Percentiles rank a stretch among this genome's conserved stretches.
These are phyloP conservation scores for Synaphobranchus kaupii DNA, from an alignment of 2,797 vertebrate species.

Conservation along the genomic window DNA sequence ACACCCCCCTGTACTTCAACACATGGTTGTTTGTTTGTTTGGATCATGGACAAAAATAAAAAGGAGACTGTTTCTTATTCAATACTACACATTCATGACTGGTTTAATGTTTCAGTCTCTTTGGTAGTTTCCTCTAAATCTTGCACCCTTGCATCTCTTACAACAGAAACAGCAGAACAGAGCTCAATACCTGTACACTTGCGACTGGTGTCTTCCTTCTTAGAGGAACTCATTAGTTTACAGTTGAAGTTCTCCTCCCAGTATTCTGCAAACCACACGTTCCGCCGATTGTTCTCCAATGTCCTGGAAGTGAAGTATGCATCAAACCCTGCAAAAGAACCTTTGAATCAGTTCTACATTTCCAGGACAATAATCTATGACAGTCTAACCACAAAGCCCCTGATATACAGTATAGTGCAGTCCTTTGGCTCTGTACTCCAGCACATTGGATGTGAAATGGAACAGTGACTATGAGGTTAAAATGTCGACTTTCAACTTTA, in stretches of 20 bases:
- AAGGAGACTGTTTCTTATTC: too few relatives aligned
- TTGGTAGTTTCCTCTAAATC: not conserved
- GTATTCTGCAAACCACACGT: constrained; percentile 96
- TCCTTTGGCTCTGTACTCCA: too few relatives aligned
- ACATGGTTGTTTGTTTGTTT: not conserved
- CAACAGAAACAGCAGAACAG: not conserved
- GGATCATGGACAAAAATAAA: not conserved
- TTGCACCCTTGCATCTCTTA: not conserved
- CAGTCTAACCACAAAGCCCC: not conserved
- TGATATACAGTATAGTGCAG: not conserved
- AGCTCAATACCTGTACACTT: constrained; percentile 87
- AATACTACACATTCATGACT: not conserved
- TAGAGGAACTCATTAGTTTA: constrained; percentile 92
- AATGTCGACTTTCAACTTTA: too few relatives aligned
- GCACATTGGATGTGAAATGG: not conserved
- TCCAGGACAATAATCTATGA: not conserved
- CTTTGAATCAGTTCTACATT: not conserved
- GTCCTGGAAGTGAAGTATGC: constrained; percentile 88
- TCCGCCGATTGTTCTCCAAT: constrained; percentile 92
- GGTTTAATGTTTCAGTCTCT: not conserved
- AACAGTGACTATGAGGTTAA: too few relatives aligned
- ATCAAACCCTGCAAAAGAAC: constrained; percentile 81
- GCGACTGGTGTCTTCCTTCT: constrained; percentile 86
- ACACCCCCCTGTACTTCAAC: too few relatives aligned
- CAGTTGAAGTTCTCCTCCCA: constrained; percentile 99